Base-by-base conservation (phyloP, 2,888 invertebrate species). In the Ennomos erosarius region DNA sequence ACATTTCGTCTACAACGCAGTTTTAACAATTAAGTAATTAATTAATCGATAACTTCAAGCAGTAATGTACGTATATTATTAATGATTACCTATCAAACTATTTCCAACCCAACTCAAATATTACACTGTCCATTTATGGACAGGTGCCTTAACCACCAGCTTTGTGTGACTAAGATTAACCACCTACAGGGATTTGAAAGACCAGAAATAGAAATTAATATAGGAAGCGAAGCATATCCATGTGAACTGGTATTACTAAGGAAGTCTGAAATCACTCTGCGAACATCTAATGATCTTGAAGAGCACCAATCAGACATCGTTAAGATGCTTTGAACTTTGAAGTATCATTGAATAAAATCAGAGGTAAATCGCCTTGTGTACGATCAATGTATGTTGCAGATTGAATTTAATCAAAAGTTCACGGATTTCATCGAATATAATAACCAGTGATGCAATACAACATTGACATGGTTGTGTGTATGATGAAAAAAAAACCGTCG, bases 51-150 rank as follows among this genome's bases (percentile, higher is more conserved):
- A 50, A 55, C 55, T 60, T 11, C 6, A 52, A 52, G 4, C 11
- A 40, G 43, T 54, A 36, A 52, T 26, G 5, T 26, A 26, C 26
- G 65, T n/a, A n/a, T n/a, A n/a, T n/a, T n/a, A n/a, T n/a, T n/a
- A n/a, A n/a, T n/a, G n/a, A 55, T 47, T 40, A 44, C 39, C 47
- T 38, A n/a, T 65, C 55, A 69, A 72, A 69, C 68, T 54, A 68
- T 67, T 64, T 26, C 26, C 1, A 26, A 26, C 65, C 64, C 40
- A 45, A 62, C 62, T 62, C 69, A 68, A 65, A 67, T 67, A 68
- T 69, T n/a, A 68, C 58, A 64, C 51, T 48, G 54, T 56, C 62
- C 64, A 56, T 49, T 68, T 74, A 73, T 71, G 71, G 69, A 70
- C 36, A 57, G 43, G 34, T 71, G 65, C 56, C 61, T 59, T 65